Evolutionary conservation across 2,797 vertebrate species (phyloP), one percentile per base, ranked within the genome.

Genomic region (Karalla daura): DNA sequence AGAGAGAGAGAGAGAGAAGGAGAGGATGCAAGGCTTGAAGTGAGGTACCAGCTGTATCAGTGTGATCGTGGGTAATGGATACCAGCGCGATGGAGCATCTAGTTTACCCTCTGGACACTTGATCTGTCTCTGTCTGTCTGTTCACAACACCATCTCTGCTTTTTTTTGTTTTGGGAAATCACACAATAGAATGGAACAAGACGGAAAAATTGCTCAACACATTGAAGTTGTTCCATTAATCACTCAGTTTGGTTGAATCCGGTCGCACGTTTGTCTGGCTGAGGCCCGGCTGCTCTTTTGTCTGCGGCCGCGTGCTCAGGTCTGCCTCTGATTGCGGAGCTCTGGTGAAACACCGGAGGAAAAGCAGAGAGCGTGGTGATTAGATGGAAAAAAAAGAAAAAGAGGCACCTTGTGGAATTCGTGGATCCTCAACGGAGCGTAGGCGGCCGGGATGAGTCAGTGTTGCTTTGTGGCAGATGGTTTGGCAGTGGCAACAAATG

Each of bases 391-490:
- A 66, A 37, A 49, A 76, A 84, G 37, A 76, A 70, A 82, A 66
- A 37, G 52, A 76, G 85, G 77, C 39, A 76, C 76, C 80, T 80
- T 59, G 68, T 61, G 63, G 60, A 88, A 81, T 73, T 74, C 27
- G 61, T 77, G 73, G 63, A 74, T 70, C 69, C 67, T 85, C 67
- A 70, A 37, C 65, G 56, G 74, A 80, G 78, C 18, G 83, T 82
- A 52, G 86, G 88, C 68, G 23, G 73, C 32, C 49, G 60, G 11
- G 50, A 78, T 91, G 88, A 90, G 76, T 91, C 90, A 90, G 63
- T 25, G 56, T 41, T 70, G 68, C 47, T 83, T 83, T 76, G 78
- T 79, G 83, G 81, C 87, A 88, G 90, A 85, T 91, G 83, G 87
- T 86, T 87, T 66, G 85, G 80, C 78, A 74, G 9, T 36, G 78